Evolutionary conservation across 1,140 invertebrate species (phyloP).

Genomic region (Geopemphigus sp.): DNA sequence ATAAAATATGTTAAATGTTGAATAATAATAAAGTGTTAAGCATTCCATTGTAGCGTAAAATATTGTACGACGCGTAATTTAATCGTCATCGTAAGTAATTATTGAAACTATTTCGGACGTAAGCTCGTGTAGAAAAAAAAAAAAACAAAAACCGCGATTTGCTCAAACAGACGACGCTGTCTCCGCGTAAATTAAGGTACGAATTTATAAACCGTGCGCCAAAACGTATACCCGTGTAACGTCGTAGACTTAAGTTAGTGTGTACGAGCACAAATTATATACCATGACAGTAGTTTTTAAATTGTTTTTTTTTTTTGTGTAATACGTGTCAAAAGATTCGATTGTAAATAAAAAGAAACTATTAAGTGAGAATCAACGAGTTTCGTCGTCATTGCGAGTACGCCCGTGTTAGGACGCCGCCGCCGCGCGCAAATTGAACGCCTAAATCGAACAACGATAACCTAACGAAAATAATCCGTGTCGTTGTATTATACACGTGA

Average conservation of each 20-base stretch:
- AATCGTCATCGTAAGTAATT: not conserved
- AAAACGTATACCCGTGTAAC: not conserved
- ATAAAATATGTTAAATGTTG: slow-evolving; percentile 24
- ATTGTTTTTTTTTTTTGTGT: slow-evolving; percentile 5
- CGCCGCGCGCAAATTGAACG: no score
- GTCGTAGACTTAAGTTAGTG: slow-evolving; percentile 8
- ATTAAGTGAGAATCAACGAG: not conserved
- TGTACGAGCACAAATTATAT: not conserved
- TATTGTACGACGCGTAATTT: not conserved
- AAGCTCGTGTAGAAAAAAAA: slow-evolving; percentile 9
- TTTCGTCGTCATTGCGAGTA: not conserved
- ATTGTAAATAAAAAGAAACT: slow-evolving; percentile 36
- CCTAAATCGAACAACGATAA: no score
- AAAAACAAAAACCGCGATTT: slow-evolving; percentile 11
- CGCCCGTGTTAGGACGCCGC: no score
- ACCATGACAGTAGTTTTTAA: slow-evolving; percentile 22
- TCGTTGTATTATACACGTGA: no score
- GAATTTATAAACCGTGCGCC: not conserved
- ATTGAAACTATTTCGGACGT: not conserved
- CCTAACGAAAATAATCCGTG: no score
- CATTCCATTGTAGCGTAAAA: slow-evolving; percentile 30
- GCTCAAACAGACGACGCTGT: not conserved
- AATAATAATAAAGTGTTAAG: slow-evolving; percentile 17
- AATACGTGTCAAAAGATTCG: not conserved
- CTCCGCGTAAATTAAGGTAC: not conserved